These are phyloP conservation scores for Timema podura DNA, from an alignment of 2,888 invertebrate species.

Conservation along the genomic window DNA sequence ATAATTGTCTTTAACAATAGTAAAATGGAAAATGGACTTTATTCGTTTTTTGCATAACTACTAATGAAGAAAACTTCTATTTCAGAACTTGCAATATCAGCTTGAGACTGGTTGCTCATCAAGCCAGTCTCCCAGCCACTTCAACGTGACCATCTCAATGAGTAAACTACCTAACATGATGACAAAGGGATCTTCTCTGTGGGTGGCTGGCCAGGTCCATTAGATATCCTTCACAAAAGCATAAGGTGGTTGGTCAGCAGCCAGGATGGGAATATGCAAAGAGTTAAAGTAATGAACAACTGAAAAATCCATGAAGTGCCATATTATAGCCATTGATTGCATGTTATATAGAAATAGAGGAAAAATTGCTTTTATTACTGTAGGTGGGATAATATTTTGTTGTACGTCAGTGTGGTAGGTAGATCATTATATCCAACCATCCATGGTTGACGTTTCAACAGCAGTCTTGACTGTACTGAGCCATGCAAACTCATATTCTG, in stretches of 20 bases:
- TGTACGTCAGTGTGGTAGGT: constrained; percentile 7
- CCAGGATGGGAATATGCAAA: constrained; percentile 14
- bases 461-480: constrained; percentile 12
- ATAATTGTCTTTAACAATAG: constrained; percentile 6
- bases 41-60: not conserved
- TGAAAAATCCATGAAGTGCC: constrained; percentile 16
- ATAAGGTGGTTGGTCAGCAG: constrained; percentile 17
- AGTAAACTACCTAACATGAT: constrained; percentile 12
- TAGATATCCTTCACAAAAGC: constrained; percentile 13
- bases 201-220: not conserved
- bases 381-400: not conserved
- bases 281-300: constrained; percentile 9
- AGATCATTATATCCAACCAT: constrained; percentile 3
- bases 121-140: constrained; percentile 6
- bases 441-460: constrained; percentile 5
- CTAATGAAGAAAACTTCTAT: not conserved
- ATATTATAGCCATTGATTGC: constrained; percentile 2
- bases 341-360: constrained; percentile 15
- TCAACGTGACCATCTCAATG: constrained; percentile 15
- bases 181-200: constrained; percentile 19
- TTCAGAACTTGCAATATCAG: constrained; percentile 2
- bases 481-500: constrained; percentile 18
- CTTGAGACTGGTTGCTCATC: not conserved
- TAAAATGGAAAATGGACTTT: constrained; percentile 2
- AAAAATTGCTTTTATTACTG: not conserved